These are phyloP conservation scores for Ephialtes manifestator DNA, from an alignment of 2,888 invertebrate species.

Conservation along the genomic window DNA sequence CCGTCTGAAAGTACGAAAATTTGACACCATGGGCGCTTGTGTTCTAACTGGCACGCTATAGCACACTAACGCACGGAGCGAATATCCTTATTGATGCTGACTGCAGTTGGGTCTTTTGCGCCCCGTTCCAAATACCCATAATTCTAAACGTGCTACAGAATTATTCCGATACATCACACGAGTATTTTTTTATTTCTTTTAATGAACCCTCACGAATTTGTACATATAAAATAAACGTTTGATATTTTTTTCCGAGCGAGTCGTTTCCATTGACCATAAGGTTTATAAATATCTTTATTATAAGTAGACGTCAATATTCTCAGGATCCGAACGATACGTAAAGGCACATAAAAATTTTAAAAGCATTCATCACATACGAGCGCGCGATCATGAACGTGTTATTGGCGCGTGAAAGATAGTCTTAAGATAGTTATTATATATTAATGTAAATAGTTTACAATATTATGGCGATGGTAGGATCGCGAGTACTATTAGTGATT, in stretches of 20 bases:
- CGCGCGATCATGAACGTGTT: constrained; percentile 22
- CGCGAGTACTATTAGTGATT: constrained; percentile 54
- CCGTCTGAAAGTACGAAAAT: too few relatives aligned
- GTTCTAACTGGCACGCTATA: too few relatives aligned
- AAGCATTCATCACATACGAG: not conserved
- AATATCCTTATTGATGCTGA: constrained; percentile 37
- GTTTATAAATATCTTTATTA: constrained; percentile 19
- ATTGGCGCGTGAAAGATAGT: constrained; percentile 7
- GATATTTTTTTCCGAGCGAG: constrained; percentile 10
- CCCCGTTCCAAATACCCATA: not conserved
- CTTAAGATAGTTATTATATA: constrained; percentile 49
- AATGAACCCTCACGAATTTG: not conserved
- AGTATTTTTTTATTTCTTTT: not conserved
- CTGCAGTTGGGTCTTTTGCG: not conserved
- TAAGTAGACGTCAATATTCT: constrained; percentile 55
- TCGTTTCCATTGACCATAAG: not conserved
- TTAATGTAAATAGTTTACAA: constrained; percentile 65
- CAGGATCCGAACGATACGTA: constrained; percentile 66
- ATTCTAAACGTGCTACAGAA: not conserved
- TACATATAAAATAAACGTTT: not conserved
- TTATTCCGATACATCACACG: not conserved
- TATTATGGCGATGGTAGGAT: constrained; percentile 52
- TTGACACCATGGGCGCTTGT: too few relatives aligned
- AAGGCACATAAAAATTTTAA: constrained; percentile 17
- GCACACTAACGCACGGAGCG: too few relatives aligned